These are phyloP conservation scores for Naja naja DNA, from an alignment of 2,113 vertebrate species.

Conservation along the genomic window DNA sequence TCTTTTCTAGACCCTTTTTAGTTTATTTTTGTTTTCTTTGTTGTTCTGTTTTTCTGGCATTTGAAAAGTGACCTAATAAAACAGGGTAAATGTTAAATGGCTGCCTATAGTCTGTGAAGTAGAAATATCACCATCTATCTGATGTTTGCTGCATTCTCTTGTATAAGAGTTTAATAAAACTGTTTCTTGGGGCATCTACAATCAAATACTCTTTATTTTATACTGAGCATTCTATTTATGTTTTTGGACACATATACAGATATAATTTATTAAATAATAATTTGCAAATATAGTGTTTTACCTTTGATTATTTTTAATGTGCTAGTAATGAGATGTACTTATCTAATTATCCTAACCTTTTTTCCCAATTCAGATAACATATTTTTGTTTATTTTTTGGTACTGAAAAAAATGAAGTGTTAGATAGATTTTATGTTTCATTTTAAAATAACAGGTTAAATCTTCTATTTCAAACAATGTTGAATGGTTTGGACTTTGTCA, in stretches of 20 bases:
- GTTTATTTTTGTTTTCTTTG: slow-evolving; percentile 84
- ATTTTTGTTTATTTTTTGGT: slow-evolving; percentile 29
- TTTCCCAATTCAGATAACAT: slow-evolving; percentile 47
- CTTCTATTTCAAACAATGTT: slow-evolving; percentile 49
- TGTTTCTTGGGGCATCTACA: slow-evolving; percentile 68
- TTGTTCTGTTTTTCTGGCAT: slow-evolving; percentile 87
- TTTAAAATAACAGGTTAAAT: slow-evolving; percentile 35
- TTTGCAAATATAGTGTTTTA: slow-evolving; percentile 48
- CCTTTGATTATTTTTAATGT: slow-evolving; percentile 53
- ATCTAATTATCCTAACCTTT: not conserved
- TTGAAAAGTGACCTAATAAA: slow-evolving; percentile 82
- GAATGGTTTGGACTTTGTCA: slow-evolving; percentile 50
- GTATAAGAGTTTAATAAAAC: slow-evolving; percentile 68
- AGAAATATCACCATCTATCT: slow-evolving; percentile 70
- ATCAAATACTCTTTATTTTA: slow-evolving; percentile 71
- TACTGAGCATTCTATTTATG: slow-evolving; percentile 61
- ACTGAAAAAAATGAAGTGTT: slow-evolving; percentile 37
- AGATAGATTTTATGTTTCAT: slow-evolving; percentile 58
- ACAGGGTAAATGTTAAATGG: slow-evolving; percentile 80
- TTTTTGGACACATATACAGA: slow-evolving; percentile 63
- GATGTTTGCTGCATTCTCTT: slow-evolving; percentile 62
- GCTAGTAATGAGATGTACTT: slow-evolving; percentile 42
- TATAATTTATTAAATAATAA: slow-evolving; percentile 49
- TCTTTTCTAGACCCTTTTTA: slow-evolving; percentile 51
- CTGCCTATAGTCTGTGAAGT: slow-evolving; percentile 69